Evolutionary conservation across 2,113 vertebrate genomes (phyloP).

Genomic region (Argyrosomus japonicus): DNA sequence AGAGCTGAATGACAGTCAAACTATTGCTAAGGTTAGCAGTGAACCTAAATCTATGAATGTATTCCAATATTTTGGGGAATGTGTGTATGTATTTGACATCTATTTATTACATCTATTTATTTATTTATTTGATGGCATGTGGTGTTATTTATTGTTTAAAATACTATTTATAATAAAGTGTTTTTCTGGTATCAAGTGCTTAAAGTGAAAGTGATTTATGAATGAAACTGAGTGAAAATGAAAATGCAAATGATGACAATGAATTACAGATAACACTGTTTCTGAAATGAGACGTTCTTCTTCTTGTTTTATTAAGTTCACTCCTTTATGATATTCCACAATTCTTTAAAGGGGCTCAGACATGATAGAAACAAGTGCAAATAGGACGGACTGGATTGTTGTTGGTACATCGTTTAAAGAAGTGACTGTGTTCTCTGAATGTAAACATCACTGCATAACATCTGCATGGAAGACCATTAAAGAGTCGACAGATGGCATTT

Average conservation of each 20-base stretch:
- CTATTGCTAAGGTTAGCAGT: constrained; percentile 19
- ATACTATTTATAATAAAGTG: constrained; percentile 64
- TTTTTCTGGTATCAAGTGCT: constrained; percentile 33
- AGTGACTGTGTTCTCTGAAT: constrained; percentile 10
- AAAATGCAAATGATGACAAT: not conserved
- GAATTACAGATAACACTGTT: not conserved
- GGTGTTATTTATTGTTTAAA: constrained; percentile 67
- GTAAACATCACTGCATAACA: constrained; percentile 33
- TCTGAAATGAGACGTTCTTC: not conserved
- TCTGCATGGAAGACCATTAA: not conserved
- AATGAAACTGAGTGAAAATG: not conserved
- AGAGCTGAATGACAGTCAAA: constrained; percentile 14
- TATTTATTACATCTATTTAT: constrained; percentile 71
- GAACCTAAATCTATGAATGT: constrained; percentile 38
- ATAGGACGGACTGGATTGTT: constrained; percentile 3
- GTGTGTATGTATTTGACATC: constrained; percentile 64
- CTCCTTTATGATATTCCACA: constrained; percentile 16
- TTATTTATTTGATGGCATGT: constrained; percentile 67
- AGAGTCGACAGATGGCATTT: not conserved
- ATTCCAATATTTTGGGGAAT: constrained; percentile 34
- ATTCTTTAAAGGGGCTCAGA: constrained; percentile 7
- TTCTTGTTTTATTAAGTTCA: constrained; percentile 30
- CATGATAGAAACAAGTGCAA: constrained; percentile 35
- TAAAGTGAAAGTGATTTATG: constrained; percentile 24
- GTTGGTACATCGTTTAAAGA: not conserved